Base-by-base conservation (phyloP, 1,140 invertebrate species). In the Anoplolepis gracilipes region DNA sequence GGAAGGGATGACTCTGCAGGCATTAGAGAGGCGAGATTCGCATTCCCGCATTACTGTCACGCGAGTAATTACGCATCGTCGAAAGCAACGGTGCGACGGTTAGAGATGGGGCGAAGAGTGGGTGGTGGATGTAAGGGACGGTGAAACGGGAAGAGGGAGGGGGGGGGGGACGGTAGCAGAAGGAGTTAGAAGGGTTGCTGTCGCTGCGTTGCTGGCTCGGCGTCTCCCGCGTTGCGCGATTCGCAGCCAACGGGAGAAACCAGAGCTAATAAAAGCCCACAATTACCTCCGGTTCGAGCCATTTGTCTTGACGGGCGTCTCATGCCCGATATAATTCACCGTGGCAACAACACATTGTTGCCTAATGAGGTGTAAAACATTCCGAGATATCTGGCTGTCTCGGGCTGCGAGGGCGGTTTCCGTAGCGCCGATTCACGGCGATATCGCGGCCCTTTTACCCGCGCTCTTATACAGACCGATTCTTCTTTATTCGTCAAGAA, bases 321-420 rank as follows among this genome's bases (percentile, higher is more conserved):
- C 94, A 93, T 95, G 93, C 94, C 93, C 91, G 93, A 94, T 95
- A 95, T 95, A 94, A 95, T 95, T 95, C 93, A 94, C 93, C 93
- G 92, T 90, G 92, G 93, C 93, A 95, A 95, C 94, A 95, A 95
- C 94, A 94, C 94, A 94, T 95, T 95, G 93, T 94, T 93, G 92
- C 92, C 93, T 95, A 95, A 95, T 95, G 94, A 95, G 94, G 93
- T 94, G 94, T 92, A 93, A 95, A 94, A 92, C 94, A 94, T 94
- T 93, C 92, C 93, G 82, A 92, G 92, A 94, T 94, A 94, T 93
- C 92, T 93, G 91, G 88, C 90, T 91, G 92, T 92, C 92, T 92
- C 90, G 90, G 82, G 77, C 81, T 79, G 85, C 87, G 33, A 82
- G 87, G 88, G 86, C 89, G 91, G 88, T 85, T 85, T 85, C 73